phyloP scores from a whole-genome alignment of 2,797 vertebrate species.

The Sebastes elongatus region DNA sequence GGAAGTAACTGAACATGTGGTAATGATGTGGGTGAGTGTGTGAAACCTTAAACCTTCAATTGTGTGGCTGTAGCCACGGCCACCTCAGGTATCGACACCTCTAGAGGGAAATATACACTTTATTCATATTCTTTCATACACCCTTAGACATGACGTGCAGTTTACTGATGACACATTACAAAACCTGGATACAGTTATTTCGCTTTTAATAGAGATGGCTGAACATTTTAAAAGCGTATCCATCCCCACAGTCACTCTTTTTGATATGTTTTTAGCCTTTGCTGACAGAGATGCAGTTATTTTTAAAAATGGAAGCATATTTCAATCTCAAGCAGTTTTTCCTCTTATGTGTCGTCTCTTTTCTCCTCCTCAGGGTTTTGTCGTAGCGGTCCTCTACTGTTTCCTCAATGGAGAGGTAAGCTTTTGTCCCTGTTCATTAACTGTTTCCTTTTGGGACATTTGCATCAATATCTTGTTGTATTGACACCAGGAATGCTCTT shows the following conservation, averaged over 20 bases:
- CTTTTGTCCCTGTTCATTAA: not conserved
- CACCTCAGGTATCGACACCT: not conserved
- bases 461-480: too few species aligned
- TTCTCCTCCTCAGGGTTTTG: constrained; percentile 88
- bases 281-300: not conserved
- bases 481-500: not conserved
- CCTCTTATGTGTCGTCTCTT: not conserved
- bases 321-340: not conserved
- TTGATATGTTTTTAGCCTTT: not conserved
- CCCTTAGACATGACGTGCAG: not conserved
- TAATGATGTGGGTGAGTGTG: too few species aligned
- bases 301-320: not conserved
- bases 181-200: not conserved
- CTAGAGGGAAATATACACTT: not conserved
- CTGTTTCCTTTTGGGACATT: not conserved
- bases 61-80: too few species aligned
- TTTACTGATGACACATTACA: not conserved
- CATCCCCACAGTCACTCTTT: not conserved
- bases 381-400: constrained; percentile 97
- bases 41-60: too few species aligned
- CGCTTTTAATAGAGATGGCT: not conserved
- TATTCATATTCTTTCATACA: not conserved
- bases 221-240: not conserved
- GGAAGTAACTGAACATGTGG: too few species aligned
- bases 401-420: constrained; percentile 99